Base-by-base conservation (phyloP, 2,888 invertebrate genomes). In the Nebria salina region DNA sequence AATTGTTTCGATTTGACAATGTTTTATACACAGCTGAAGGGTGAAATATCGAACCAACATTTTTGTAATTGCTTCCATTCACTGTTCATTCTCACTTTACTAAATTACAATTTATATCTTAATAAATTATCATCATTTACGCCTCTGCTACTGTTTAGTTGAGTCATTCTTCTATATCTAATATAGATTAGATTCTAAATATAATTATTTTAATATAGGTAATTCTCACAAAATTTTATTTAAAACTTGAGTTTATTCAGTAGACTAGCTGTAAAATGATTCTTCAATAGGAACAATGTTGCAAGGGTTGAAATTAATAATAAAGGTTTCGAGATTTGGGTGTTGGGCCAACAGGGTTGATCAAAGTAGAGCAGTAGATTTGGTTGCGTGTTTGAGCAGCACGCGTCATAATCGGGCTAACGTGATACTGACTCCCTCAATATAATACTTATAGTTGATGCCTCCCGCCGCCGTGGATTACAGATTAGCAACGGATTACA, bases 311-410 rank as follows among this genome's bases (percentile, higher is more conserved):
- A 54, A 54, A 43, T 43, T 9, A 43, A 43, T 43, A 43, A 43
- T 43, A 34, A 54, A 4, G 54, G 54, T 2, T 2, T 54, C 7
- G 11, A 54, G 54, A 54, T 54, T 54, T 54, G 54, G 54, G 13
- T 70, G 70, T 70, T 70, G 70, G 70, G 25, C 70, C 70, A 70
- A 70, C 70, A 70, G 25, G 70, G 70, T 70, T 70, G 70, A 70
- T 70, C 70, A 26, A 26, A 26, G 25, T 34, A 5, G 34, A 34
- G 34, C 1, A 34, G 34, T 0, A 34, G 34, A 34, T 34, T 70
- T 9, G 25, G 70, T 26, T 34, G 34, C 70, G 70, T 34, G 70
- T 70, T 70, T 25, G 70, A 26, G 70, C 25, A 70, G 13, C 70
- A 70, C 70, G 70, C 70, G 70, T 70, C 8, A 70, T 70, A 70